A percentile compares a stretch with the other conserved stretches of the same genome.
Conservation (phyloP, 2,797 vertebrate species). For the Sylvilagus floridanus region DNA sequence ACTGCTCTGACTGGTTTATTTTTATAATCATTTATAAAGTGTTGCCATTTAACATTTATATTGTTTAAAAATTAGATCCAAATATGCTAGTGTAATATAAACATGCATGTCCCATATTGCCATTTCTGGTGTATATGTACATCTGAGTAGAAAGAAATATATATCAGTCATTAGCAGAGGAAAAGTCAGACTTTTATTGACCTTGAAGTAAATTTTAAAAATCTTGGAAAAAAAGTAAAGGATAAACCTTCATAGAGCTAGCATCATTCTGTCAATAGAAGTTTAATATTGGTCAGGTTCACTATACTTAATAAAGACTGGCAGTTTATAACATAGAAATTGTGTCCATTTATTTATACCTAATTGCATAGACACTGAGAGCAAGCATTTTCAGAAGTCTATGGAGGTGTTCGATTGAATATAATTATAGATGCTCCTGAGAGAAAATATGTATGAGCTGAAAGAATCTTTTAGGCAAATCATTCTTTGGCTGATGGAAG, state of each 20-base stretch:
- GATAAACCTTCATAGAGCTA: neutral
- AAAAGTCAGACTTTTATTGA: neutral
- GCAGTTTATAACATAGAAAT: constrained; percentile 52
- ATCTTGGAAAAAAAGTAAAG: neutral
- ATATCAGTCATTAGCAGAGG: neutral
- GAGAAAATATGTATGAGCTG: neutral
- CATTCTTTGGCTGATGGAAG: neutral
- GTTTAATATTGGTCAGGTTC: constrained; percentile 40
- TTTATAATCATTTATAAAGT: neutral
- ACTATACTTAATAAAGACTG: constrained; percentile 38
- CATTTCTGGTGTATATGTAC: neutral
- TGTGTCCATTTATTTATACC: constrained; percentile 61
- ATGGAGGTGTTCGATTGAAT: neutral
- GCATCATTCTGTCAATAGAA: constrained; percentile 34
- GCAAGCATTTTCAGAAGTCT: neutral
- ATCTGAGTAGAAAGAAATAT: neutral
- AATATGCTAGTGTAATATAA: neutral
- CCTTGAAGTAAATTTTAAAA: constrained; percentile 6
- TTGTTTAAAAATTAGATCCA: neutral
- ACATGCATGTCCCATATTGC: neutral
- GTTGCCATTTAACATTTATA: neutral
- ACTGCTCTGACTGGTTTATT: too few species aligned
- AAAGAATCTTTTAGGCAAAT: constrained; percentile 51
- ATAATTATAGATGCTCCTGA: neutral
- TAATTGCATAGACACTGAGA: constrained; percentile 2